A percentile compares a stretch with the other conserved stretches of the same genome.
These are phyloP conservation scores for Emydocephalus ijimae DNA, from an alignment of 2,113 vertebrate species.

Conservation along the genomic window DNA sequence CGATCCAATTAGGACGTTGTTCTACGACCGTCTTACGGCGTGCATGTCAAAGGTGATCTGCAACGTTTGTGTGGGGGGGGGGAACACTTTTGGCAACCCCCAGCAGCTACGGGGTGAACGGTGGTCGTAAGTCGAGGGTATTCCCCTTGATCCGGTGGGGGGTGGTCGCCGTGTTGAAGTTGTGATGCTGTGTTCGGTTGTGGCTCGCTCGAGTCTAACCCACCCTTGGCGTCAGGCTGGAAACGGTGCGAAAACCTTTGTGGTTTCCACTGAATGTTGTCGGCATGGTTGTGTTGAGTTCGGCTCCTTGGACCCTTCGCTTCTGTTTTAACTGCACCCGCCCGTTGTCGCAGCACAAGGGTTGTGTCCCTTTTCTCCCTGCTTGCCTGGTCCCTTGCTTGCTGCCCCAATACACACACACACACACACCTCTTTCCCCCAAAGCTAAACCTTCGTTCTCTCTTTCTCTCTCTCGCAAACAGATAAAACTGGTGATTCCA, in stretches of 20 bases:
- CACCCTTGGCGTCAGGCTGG: neutral
- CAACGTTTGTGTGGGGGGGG: no score
- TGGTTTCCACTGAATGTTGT: neutral
- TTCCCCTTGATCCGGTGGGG: neutral
- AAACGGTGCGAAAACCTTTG: neutral
- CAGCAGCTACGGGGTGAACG: no score
- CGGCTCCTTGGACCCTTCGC: neutral
- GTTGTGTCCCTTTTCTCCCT: neutral
- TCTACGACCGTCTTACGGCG: neutral
- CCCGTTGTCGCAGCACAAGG: neutral
- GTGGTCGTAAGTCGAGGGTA: no score
- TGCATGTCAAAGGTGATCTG: neutral
- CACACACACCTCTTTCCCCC: neutral
- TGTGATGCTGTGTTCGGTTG: neutral
- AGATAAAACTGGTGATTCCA: conserved; percentile 68
- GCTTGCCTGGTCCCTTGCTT: neutral
- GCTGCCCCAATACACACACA: conserved; percentile 12
- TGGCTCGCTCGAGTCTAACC: neutral
- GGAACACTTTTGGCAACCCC: no score
- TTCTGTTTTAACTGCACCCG: conserved; percentile 28
- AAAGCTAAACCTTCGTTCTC: conserved; percentile 46
- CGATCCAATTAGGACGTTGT: neutral
- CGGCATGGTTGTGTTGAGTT: neutral
- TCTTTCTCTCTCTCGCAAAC: conserved; percentile 60
- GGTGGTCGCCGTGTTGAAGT: neutral